These are phyloP conservation scores for Drosophila burlai DNA, from an alignment of 1,140 invertebrate species.

Conservation along the genomic window DNA sequence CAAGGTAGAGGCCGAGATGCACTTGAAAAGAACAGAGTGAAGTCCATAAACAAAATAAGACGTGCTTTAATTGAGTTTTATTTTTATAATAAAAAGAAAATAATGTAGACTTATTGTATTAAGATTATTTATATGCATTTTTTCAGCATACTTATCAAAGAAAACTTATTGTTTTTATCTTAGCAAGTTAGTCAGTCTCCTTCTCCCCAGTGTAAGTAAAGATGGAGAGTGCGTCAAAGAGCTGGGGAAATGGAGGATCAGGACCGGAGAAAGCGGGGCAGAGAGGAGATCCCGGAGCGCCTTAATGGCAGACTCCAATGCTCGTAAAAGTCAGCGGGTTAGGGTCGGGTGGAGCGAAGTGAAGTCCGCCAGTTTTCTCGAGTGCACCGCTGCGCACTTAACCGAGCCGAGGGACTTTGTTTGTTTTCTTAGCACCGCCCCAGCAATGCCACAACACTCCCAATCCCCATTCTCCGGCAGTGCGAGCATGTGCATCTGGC, in stretches of 20 bases:
- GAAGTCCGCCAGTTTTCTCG: constrained; percentile 24
- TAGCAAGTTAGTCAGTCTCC: too few species aligned
- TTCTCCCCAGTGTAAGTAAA: neutral
- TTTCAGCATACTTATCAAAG: neutral
- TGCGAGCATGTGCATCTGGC: constrained; percentile 73
- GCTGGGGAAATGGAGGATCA: constrained; percentile 13
- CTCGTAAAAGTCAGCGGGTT: constrained; percentile 71
- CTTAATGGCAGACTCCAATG: constrained; percentile 71
- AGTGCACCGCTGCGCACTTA: constrained; percentile 77
- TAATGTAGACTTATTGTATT: too few species aligned
- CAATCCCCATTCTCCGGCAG: constrained; percentile 4
- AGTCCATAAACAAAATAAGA: neutral
- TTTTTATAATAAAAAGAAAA: neutral
- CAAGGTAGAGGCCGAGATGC: constrained; percentile 35
- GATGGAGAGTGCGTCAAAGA: neutral
- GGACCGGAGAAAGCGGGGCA: constrained; percentile 24
- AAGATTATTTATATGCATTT: neutral
- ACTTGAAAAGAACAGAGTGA: neutral
- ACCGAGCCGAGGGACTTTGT: constrained; percentile 70
- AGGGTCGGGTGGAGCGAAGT: constrained; percentile 18
- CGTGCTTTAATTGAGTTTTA: too few species aligned
- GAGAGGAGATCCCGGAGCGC: constrained; percentile 36
- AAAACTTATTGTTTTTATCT: neutral
- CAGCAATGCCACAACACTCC: constrained; percentile 2
- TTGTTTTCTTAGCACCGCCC: constrained; percentile 62